phyloP scores from a whole-genome alignment of 2,888 invertebrate genomes.

The Spodoptera exigua region DNA sequence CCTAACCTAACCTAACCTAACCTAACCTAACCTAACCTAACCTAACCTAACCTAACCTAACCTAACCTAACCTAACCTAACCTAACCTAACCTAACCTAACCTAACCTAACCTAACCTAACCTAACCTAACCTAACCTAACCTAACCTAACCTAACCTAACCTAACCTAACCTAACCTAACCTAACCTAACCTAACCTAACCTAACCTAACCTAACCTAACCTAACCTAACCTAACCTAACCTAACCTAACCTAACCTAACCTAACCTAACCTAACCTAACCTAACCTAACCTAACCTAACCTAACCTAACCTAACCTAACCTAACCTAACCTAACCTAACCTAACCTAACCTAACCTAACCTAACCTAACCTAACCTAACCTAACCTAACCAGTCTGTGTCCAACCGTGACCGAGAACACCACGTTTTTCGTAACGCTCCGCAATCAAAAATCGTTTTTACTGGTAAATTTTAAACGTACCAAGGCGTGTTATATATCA shows the following conservation, averaged over 20 bases:
- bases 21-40: slow-evolving; percentile 40
- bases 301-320: slow-evolving; percentile 59
- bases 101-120: slow-evolving; percentile 59
- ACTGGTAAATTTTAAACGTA: no score
- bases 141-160: slow-evolving; percentile 58
- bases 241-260: slow-evolving; percentile 53
- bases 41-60: slow-evolving; percentile 52
- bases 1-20: slow-evolving; percentile 48
- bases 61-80: slow-evolving; percentile 56
- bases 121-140: slow-evolving; percentile 61
- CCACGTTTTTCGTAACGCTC: no score
- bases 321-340: slow-evolving; percentile 59
- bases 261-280: slow-evolving; percentile 52
- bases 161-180: slow-evolving; percentile 61
- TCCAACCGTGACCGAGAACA: no score
- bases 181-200: slow-evolving; percentile 61
- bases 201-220: slow-evolving; percentile 59
- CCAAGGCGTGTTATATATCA: no score
- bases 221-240: slow-evolving; percentile 57
- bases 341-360: slow-evolving; percentile 59
- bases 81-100: slow-evolving; percentile 53
- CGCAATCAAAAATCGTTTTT: no score
- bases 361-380: slow-evolving; percentile 36
- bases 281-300: slow-evolving; percentile 53
- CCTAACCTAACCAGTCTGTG: no score